Evolutionary conservation across 2,113 vertebrate genomes (phyloP).

Genomic region (Atlantisia rogersi): DNA sequence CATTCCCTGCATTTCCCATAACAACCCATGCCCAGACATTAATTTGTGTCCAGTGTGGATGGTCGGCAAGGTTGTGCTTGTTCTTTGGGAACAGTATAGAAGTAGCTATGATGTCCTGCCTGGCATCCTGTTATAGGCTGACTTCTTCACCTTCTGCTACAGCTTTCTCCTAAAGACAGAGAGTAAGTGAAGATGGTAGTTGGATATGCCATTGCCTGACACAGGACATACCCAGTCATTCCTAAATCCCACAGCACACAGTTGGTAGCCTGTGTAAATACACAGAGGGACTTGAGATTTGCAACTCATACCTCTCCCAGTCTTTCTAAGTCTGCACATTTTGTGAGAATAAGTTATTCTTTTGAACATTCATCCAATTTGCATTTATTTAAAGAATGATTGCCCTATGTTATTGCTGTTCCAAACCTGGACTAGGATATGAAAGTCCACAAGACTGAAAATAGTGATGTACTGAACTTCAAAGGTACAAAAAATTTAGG

Average conservation of each 20-base stretch:
- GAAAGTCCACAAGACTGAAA: not conserved
- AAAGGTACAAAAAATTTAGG: not conserved
- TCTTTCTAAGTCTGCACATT: not conserved
- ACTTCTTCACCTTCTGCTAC: not conserved
- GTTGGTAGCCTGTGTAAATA: not conserved
- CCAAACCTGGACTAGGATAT: not conserved
- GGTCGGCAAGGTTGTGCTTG: not conserved
- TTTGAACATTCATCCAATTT: not conserved
- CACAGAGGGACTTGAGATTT: not conserved
- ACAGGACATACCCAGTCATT: not conserved
- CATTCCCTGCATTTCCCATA: not conserved
- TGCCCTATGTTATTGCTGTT: not conserved
- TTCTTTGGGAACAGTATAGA: not conserved
- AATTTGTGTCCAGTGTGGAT: not conserved
- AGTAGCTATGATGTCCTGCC: not conserved
- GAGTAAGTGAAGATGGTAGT: not conserved
- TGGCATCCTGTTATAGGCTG: not conserved
- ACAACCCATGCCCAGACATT: not conserved
- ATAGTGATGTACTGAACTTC: not conserved
- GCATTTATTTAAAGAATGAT: not conserved
- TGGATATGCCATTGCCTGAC: not conserved
- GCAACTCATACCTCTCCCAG: not conserved
- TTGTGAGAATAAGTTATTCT: not conserved
- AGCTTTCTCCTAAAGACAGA: not conserved
- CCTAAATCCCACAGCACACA: not conserved